Evolutionary conservation across 2,888 invertebrate species (phyloP), one percentile per base, ranked within the genome.

Genomic region (Nemapogon koenigi): DNA sequence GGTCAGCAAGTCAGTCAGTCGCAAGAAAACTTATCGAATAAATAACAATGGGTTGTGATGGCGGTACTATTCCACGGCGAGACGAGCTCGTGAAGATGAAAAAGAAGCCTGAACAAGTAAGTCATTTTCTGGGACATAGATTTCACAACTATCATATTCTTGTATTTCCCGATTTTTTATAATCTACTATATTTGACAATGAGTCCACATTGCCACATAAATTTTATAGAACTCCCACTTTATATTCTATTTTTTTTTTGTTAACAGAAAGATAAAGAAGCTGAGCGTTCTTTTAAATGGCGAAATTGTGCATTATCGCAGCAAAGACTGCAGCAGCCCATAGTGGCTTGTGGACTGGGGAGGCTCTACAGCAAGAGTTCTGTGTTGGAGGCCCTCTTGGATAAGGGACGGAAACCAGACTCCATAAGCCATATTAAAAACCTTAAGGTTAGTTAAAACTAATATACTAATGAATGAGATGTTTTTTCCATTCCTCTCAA

Each of bases 211-310:
- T n/a, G n/a, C n/a, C n/a, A n/a, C n/a, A 27, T 40, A 8, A 33
- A 4, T 29, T 10, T 2, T 3, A 4, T 13, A 4, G 4, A n/a
- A 27, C 7, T 7, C n/a, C n/a, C n/a, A 14, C 30, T 7, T 18
- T 18, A 39, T 19, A 39, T 18, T 10, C 14, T 6, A 16, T 11
- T 8, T 25, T 14, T 10, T 43, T 40, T 46, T 46, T 41, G 51
- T 51, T 78, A 80, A 2, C 66, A 95, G 91, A 95, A 97, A 88
- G 97, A 97, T 62, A 97, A 95, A 80, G 90, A 91, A 59, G 89
- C 97, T 0, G 96, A 96, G 58, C 80, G 94, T 30, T 89, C 91
- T 16, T 96, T 94, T 51, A 91, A 92, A 55, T 99, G 98, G 98
- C 86, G 89, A 41, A 93, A 94, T 62, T 99, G 99, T 61, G 88